These are phyloP conservation scores for Chionomys nivalis DNA, from an alignment of 2,113 vertebrate genomes.

Conservation along the genomic window DNA sequence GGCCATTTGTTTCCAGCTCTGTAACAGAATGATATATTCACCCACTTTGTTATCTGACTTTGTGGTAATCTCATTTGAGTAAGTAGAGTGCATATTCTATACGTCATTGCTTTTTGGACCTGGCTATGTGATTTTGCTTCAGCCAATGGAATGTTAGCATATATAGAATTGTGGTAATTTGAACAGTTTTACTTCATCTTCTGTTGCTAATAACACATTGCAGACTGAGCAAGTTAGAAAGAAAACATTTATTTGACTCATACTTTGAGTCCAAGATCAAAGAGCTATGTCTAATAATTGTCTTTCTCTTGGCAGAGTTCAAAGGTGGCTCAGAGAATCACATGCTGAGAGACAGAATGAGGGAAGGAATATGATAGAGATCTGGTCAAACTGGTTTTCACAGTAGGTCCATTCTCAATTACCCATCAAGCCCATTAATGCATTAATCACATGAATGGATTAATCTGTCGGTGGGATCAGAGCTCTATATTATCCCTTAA, in stretches of 20 bases:
- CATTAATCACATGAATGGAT: neutral
- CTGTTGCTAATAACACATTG: neutral
- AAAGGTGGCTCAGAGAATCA: neutral
- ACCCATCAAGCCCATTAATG: neutral
- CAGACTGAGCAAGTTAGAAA: neutral
- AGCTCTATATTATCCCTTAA: neutral
- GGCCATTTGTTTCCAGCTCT: neutral
- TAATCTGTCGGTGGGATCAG: neutral
- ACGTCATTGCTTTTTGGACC: neutral
- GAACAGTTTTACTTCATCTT: neutral
- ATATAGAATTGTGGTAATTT: neutral
- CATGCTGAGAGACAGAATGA: neutral
- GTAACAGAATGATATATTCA: neutral
- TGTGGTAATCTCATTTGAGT: neutral
- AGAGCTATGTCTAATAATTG: neutral
- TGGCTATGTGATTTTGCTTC: conserved; percentile 33
- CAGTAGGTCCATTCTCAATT: neutral
- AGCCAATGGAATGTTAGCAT: neutral
- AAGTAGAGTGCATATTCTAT: neutral
- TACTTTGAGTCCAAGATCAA: neutral
- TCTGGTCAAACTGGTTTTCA: neutral
- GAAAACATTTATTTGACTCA: neutral
- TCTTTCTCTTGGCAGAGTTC: neutral
- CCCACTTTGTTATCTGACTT: conserved; percentile 15
- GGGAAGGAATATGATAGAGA: neutral